Conservation (phyloP, 1,140 invertebrate genomes). For the Branchinecta lynchi region DNA sequence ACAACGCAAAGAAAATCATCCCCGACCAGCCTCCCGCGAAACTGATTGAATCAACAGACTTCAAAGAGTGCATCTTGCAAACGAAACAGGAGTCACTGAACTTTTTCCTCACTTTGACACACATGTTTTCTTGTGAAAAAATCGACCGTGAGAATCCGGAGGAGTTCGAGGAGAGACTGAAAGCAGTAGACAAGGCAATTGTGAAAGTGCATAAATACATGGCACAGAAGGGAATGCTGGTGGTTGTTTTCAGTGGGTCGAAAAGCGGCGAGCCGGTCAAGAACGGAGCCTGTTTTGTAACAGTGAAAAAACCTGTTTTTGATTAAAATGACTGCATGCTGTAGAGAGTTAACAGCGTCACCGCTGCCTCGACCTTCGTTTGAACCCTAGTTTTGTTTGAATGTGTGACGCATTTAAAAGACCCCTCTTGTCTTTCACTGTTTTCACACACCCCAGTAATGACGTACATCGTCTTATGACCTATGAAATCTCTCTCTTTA, state of each 20-base stretch:
- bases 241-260: background rate
- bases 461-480: no score
- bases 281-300: background rate
- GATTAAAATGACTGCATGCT: background rate
- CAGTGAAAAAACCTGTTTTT: background rate
- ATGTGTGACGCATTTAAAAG: no score
- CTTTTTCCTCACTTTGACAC: background rate
- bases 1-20: background rate
- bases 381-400: no score
- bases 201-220: constrained; percentile 4
- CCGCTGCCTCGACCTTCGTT: no score
- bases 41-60: background rate
- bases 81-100: background rate
- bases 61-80: background rate
- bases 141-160: background rate
- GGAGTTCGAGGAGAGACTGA: background rate
- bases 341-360: no score
- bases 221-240: background rate
- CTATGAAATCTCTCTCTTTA: no score
- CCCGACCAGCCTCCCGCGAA: background rate
- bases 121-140: background rate
- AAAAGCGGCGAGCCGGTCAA: background rate
- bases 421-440: no score
- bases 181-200: background rate
- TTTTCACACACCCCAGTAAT: no score